Conservation (phyloP, 2,113 vertebrate genomes). For the Heterocephalus glaber region DNA sequence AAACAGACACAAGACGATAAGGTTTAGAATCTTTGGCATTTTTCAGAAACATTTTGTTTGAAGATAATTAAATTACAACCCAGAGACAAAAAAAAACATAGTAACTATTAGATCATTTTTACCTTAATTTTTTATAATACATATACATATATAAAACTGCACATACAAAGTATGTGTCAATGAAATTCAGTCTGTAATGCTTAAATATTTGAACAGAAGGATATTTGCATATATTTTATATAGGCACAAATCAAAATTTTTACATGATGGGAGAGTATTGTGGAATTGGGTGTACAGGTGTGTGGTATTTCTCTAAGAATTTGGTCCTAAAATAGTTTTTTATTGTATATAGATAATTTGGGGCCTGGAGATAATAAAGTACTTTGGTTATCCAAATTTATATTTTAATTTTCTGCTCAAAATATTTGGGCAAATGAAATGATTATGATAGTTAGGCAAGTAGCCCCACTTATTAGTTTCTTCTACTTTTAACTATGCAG, state of each 20-base stretch:
- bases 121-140: constrained; percentile 69
- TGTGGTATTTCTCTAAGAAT: not conserved
- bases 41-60: constrained; percentile 85
- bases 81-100: constrained; percentile 27
- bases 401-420: not conserved
- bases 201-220: constrained; percentile 72
- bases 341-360: not conserved
- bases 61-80: constrained; percentile 80
- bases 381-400: not conserved
- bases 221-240: constrained; percentile 54
- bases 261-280: not conserved
- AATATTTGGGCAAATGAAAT: not conserved
- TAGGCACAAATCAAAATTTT: constrained; percentile 49
- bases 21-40: constrained; percentile 85
- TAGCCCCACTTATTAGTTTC: not conserved
- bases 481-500: no score
- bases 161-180: constrained; percentile 55
- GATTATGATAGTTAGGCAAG: not conserved
- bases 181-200: constrained; percentile 76
- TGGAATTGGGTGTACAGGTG: not conserved
- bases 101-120: constrained; percentile 71
- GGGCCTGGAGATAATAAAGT: not conserved
- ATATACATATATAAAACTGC: constrained; percentile 43
- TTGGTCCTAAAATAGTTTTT: not conserved
- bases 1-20: constrained; percentile 84